Evolutionary conservation across 2,113 vertebrate genomes (phyloP).

Genomic region (Brienomyrus longianalis): DNA sequence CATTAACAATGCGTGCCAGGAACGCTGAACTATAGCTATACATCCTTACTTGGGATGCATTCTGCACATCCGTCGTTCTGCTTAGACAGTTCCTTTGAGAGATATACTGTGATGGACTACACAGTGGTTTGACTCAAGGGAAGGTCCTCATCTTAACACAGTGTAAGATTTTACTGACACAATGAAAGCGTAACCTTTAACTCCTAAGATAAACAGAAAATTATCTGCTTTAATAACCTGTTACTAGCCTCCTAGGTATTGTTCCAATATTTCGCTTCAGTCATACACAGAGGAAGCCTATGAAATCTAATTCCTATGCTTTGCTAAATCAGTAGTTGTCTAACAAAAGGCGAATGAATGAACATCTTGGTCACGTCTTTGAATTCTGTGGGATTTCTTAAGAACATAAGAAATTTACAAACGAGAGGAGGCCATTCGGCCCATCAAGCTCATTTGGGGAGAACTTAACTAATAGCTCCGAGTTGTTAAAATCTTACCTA

Average conservation of each 20-base stretch:
- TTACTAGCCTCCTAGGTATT: background rate
- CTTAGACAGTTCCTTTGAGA: background rate
- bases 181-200: background rate
- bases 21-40: background rate
- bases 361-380: background rate
- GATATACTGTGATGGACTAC: background rate
- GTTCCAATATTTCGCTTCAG: background rate
- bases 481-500: too few relatives aligned
- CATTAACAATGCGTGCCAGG: background rate
- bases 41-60: background rate
- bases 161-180: background rate
- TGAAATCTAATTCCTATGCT: background rate
- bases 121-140: background rate
- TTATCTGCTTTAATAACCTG: conserved; percentile 6
- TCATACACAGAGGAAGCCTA: background rate
- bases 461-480: too few relatives aligned
- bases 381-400: background rate
- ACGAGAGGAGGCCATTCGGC: too few relatives aligned
- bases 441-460: too few relatives aligned
- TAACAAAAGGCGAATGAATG: background rate
- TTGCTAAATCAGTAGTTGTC: background rate
- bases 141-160: background rate
- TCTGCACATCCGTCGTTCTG: background rate
- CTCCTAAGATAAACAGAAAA: background rate
- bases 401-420: too few relatives aligned